phyloP scores from a whole-genome alignment of 1,140 invertebrate species.

The Andrena cerasifolii region DNA sequence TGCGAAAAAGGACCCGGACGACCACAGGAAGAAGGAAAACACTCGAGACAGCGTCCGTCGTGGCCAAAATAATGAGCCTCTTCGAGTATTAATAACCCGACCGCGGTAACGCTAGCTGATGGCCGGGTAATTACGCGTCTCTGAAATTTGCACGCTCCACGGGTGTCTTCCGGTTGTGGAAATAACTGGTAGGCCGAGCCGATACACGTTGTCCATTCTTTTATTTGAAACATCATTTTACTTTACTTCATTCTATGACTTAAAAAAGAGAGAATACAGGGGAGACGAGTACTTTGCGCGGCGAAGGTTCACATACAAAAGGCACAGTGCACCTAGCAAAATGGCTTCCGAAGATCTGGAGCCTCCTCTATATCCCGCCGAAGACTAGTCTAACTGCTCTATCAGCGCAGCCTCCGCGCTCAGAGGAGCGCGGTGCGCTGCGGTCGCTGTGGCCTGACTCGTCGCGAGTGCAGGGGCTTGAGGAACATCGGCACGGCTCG shows the following conservation, averaged over 20 bases:
- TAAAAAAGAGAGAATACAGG: background rate
- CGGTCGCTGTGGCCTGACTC: slow-evolving; percentile 7
- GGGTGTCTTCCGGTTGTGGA: slow-evolving; percentile 29
- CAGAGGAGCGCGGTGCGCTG: slow-evolving; percentile 21
- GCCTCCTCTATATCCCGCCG: background rate
- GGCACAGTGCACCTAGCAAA: background rate
- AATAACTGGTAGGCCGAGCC: background rate
- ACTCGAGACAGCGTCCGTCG: slow-evolving; percentile 48
- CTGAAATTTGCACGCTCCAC: slow-evolving; percentile 8
- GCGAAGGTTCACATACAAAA: background rate
- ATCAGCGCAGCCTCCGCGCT: background rate
- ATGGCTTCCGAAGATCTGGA: background rate
- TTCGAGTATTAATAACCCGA: slow-evolving; percentile 63
- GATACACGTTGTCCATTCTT: background rate
- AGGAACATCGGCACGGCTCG: slow-evolving; percentile 19
- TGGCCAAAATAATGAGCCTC: slow-evolving; percentile 61
- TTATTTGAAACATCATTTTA: slow-evolving; percentile 15
- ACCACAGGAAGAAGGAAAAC: slow-evolving; percentile 10
- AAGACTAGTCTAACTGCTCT: slow-evolving; percentile 21
- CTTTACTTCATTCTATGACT: background rate
- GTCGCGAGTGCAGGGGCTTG: background rate
- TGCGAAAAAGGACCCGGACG: background rate
- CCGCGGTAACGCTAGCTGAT: slow-evolving; percentile 29
- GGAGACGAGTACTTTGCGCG: too few relatives aligned
- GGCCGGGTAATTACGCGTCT: slow-evolving; percentile 37